Conservation (phyloP, 2,888 invertebrate species). For the Timema cristinae region DNA sequence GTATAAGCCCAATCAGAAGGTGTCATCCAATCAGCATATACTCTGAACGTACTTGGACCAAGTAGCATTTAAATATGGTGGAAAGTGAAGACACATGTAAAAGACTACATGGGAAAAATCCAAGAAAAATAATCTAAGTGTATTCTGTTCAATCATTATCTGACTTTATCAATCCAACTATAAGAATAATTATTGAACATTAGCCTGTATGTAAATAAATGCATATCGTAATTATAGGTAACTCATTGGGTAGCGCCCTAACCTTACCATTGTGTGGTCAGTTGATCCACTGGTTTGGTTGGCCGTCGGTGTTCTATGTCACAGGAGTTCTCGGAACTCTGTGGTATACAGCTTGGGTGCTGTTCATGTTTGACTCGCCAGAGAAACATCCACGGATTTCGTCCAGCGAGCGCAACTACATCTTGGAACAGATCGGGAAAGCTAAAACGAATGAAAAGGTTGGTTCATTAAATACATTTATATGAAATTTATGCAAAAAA, state of each 20-base stretch:
- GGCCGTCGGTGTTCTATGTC: slow-evolving; percentile 68
- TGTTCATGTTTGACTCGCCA: slow-evolving; percentile 61
- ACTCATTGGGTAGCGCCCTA: slow-evolving; percentile 61
- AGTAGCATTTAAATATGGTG: no score
- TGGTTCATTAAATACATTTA: slow-evolving; percentile 11
- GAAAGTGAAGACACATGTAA: no score
- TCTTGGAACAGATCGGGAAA: slow-evolving; percentile 52
- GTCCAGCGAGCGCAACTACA: slow-evolving; percentile 54
- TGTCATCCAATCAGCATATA: no score
- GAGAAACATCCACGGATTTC: slow-evolving; percentile 62
- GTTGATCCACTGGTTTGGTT: slow-evolving; percentile 60
- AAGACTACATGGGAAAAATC: no score
- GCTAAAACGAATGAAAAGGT: slow-evolving; percentile 43
- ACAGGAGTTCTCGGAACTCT: slow-evolving; percentile 57
- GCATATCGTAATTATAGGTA: slow-evolving; percentile 43
- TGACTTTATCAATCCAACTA: no score
- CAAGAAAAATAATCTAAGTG: no score
- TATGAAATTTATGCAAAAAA: no score
- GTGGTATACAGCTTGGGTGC: slow-evolving; percentile 64
- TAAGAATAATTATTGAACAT: no score
- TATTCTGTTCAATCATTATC: no score
- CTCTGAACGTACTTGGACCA: no score
- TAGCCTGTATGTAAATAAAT: no score
- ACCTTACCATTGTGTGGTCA: slow-evolving; percentile 68
- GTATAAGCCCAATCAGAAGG: no score